phyloP scores from a whole-genome alignment of 2,797 vertebrate species.

The Mareca strepera region DNA sequence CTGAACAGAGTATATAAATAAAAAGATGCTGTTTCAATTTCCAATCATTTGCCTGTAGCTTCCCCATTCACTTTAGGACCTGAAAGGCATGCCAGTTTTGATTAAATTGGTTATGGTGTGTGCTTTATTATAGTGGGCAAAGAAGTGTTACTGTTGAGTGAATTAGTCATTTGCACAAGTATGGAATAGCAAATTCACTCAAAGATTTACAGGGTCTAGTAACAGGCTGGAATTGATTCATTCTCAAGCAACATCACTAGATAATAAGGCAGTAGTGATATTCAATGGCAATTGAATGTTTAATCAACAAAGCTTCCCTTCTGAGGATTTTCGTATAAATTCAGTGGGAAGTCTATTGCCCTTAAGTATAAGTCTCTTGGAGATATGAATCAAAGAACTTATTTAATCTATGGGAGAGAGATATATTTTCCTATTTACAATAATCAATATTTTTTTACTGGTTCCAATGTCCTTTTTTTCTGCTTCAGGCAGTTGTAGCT shows the following conservation, averaged over 20 bases:
- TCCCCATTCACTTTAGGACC: background rate
- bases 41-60: accelerated
- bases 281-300: conserved; percentile 8
- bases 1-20: background rate
- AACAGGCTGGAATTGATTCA: background rate
- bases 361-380: background rate
- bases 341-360: background rate
- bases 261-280: conserved; percentile 1
- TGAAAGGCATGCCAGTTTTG: background rate
- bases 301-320: background rate
- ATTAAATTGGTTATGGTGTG: background rate
- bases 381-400: background rate
- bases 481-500: background rate
- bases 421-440: background rate
- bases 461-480: accelerated
- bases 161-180: background rate
- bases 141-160: background rate
- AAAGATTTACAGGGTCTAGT: background rate
- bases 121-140: background rate
- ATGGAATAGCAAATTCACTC: background rate
- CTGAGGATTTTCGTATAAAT: background rate
- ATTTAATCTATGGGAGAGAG: background rate
- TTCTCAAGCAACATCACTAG: background rate
- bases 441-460: background rate
- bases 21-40: background rate